A percentile compares a stretch with the other conserved stretches of the same genome.
These are phyloP conservation scores for Slavum lentiscoides DNA, from an alignment of 2,888 invertebrate genomes.

Conservation along the genomic window DNA sequence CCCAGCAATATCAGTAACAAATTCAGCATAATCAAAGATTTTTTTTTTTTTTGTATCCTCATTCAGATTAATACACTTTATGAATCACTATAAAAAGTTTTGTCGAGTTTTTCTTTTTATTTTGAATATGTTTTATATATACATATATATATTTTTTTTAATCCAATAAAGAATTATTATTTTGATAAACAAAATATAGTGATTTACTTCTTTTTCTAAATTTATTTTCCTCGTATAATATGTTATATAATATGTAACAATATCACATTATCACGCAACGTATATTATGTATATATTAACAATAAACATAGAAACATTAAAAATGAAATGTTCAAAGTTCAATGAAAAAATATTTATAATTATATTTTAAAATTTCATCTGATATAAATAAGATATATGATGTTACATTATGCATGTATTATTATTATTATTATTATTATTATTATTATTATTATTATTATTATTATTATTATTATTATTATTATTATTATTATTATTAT, in stretches of 20 bases:
- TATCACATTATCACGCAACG: too few relatives aligned
- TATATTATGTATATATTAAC: neutral
- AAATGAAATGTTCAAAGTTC: neutral
- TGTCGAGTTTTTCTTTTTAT: conserved; percentile 48
- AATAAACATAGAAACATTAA: neutral
- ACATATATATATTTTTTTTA: too few relatives aligned
- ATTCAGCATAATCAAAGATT: neutral
- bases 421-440: conserved; percentile 8
- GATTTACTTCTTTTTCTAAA: too few relatives aligned
- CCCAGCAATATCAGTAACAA: neutral
- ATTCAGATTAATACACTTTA: neutral
- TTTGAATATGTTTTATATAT: too few relatives aligned
- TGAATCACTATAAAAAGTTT: neutral
- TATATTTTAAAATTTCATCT: conserved; percentile 20
- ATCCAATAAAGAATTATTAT: too few relatives aligned
- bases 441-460: neutral
- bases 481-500: too few relatives aligned
- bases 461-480: too few relatives aligned
- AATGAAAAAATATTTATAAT: conserved; percentile 15
- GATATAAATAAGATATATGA: conserved; percentile 30
- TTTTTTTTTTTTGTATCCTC: neutral
- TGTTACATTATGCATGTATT: conserved; percentile 42
- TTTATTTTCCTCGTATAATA: too few relatives aligned
- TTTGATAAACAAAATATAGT: too few relatives aligned
- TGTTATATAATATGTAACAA: too few relatives aligned